Percentiles rank a stretch among this genome's conserved stretches.
phyloP scores from a whole-genome alignment of 1,140 invertebrate genomes.

The Drosophila truncata region DNA sequence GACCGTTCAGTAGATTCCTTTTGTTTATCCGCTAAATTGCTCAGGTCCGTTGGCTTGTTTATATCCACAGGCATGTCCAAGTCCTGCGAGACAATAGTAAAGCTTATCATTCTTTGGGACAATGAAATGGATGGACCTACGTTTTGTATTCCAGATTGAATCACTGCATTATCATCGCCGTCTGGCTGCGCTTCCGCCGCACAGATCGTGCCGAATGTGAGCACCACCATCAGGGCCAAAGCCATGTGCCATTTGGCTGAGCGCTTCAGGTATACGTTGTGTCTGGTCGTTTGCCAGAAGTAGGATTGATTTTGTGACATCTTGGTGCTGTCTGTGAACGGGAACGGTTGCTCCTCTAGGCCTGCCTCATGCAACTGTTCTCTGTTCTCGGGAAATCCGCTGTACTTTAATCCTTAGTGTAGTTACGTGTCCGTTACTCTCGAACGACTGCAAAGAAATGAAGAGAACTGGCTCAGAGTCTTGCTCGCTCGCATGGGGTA shows the following conservation, averaged over 20 bases:
- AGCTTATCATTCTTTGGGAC: background rate
- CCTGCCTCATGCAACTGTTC: slow-evolving; percentile 39
- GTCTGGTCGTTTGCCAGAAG: slow-evolving; percentile 85
- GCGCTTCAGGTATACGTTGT: slow-evolving; percentile 83
- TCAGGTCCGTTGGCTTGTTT: slow-evolving; percentile 41
- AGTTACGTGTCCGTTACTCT: slow-evolving; percentile 58
- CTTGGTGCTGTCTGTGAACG: slow-evolving; percentile 45
- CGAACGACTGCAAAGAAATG: slow-evolving; percentile 62
- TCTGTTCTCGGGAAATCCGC: background rate
- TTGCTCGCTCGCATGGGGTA: slow-evolving; percentile 30
- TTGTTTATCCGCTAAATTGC: slow-evolving; percentile 31
- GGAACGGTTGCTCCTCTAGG: slow-evolving; percentile 19
- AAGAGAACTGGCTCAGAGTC: slow-evolving; percentile 28
- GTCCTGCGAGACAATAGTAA: slow-evolving; percentile 26
- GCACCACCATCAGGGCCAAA: slow-evolving; percentile 76
- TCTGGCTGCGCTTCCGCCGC: slow-evolving; percentile 72
- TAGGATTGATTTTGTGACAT: slow-evolving; percentile 85
- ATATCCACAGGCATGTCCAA: slow-evolving; percentile 41
- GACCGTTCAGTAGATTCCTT: slow-evolving; percentile 39
- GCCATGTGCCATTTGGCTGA: slow-evolving; percentile 81
- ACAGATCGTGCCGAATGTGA: slow-evolving; percentile 81
- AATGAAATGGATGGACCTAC: slow-evolving; percentile 23
- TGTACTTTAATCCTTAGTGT: slow-evolving; percentile 19
- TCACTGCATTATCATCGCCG: slow-evolving; percentile 57
- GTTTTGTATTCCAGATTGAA: slow-evolving; percentile 53